Evolutionary conservation across 2,888 invertebrate genomes (phyloP).

Genomic region (Iphiclides podalirius): DNA sequence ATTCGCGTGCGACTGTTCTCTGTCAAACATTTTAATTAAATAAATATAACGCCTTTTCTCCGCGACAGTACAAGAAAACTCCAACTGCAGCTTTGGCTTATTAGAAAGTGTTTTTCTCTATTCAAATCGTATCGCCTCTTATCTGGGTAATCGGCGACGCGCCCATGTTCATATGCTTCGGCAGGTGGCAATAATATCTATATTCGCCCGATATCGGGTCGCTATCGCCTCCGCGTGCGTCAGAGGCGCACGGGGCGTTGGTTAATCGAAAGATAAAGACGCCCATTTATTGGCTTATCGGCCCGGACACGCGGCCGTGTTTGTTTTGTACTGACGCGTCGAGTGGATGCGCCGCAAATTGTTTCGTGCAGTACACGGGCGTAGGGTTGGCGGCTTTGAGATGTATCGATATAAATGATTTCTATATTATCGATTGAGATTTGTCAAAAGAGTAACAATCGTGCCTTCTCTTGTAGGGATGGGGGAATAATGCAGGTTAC

Average conservation of each 20-base stretch:
- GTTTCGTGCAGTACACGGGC: slow-evolving; percentile 41
- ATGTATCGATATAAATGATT: too few species aligned
- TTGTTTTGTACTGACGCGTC: slow-evolving; percentile 1
- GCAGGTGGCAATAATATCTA: slow-evolving; percentile 42
- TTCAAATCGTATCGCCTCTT: background rate
- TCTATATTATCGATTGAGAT: too few species aligned
- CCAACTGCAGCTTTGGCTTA: too few species aligned
- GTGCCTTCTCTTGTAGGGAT: too few species aligned
- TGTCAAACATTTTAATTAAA: too few species aligned
- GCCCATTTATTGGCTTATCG: slow-evolving; percentile 14
- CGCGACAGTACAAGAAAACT: too few species aligned
- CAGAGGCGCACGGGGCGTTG: slow-evolving; percentile 24
- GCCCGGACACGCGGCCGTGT: background rate
- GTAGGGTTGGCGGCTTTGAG: slow-evolving; percentile 37
- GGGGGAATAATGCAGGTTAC: too few species aligned
- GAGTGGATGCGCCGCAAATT: slow-evolving; percentile 7
- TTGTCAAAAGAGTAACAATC: too few species aligned
- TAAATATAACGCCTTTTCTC: too few species aligned
- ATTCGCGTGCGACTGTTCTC: too few species aligned
- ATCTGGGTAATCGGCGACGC: slow-evolving; percentile 11
- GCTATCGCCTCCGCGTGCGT: slow-evolving; percentile 40
- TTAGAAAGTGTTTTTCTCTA: too few species aligned
- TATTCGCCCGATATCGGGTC: slow-evolving; percentile 46
- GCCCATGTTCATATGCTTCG: slow-evolving; percentile 29
- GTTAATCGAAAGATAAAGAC: slow-evolving; percentile 28